Evolutionary conservation across 2,888 invertebrate species (phyloP), one percentile per base, ranked within the genome.

Genomic region (Heliconius cydno): DNA sequence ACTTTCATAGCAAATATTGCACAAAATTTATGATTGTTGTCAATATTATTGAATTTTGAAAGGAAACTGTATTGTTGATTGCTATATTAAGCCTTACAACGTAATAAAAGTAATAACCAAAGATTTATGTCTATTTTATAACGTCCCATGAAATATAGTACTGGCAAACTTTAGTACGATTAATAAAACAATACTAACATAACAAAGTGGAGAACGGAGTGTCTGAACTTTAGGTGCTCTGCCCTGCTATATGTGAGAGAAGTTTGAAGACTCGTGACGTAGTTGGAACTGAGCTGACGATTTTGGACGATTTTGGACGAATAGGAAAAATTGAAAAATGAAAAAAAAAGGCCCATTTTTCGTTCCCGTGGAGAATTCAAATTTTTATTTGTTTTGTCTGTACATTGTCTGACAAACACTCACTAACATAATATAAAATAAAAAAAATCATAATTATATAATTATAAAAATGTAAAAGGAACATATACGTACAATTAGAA

Each of bases 31-130:
- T 60, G 73, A 73, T 38, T 57, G n/a, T 73, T n/a, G 60, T 73
- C 57, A 38, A 60, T 73, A 15, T 60, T 60, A 73, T 73, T 38
- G 34, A 73, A 73, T 73, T 57, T 73, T 73, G 60, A 73, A 73
- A 73, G 19, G 34, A 38, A 38, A 57, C 60, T n/a, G 60, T 30
- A 60, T 73, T 73, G 60, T 73, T 25, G 60, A 73, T 73, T 73
- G 73, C 73, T 38, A n/a, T 38, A 73, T 73, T 73, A 73, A 60
- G 60, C 15, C 60, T 60, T 60, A 60, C 12, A 60, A 60, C 34
- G 60, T 38, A 60, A 34, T 60, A 73, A 60, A 60, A 60, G 60
- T 38, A 34, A 60, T 73, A 38, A 60, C 1, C 9, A 60, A 73
- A n/a, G 73, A 73, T 60, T 73, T 73, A 60, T 60, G 13, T 60